Evolutionary conservation across 1,140 invertebrate genomes (phyloP).

Genomic region (Heliconius congener): DNA sequence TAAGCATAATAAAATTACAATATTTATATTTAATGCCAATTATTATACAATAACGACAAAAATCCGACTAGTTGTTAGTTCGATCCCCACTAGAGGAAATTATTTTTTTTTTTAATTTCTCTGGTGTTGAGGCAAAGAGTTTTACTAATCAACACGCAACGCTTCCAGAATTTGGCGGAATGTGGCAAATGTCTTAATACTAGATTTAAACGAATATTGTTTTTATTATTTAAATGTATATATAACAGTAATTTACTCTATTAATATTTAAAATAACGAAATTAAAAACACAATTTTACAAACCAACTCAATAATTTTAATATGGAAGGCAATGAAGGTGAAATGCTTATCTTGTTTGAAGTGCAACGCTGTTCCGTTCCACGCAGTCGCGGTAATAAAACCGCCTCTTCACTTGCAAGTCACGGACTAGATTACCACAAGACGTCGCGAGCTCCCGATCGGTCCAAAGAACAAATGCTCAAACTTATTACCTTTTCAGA

Average conservation of each 20-base stretch:
- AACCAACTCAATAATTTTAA: background rate
- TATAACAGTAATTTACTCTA: background rate
- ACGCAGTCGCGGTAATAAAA: slow-evolving; percentile 58
- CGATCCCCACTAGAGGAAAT: no score
- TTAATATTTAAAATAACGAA: background rate
- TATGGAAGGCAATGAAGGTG: slow-evolving; percentile 7
- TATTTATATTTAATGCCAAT: no score
- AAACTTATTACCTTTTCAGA: slow-evolving; percentile 46
- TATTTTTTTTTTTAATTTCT: no score
- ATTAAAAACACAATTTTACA: background rate
- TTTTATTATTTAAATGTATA: background rate
- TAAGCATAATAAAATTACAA: no score
- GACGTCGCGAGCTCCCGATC: slow-evolving; percentile 53
- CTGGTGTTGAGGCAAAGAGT: no score
- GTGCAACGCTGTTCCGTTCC: slow-evolving; percentile 22
- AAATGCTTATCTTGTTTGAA: slow-evolving; percentile 34
- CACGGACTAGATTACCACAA: slow-evolving; percentile 74
- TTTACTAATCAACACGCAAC: no score
- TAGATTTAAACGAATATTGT: no score
- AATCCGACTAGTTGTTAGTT: no score
- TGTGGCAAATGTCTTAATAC: no score
- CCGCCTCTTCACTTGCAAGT: slow-evolving; percentile 73
- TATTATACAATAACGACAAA: no score
- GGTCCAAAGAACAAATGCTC: slow-evolving; percentile 54
- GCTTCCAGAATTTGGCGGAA: no score